A percentile compares a stretch with the other conserved stretches of the same genome.
These are phyloP conservation scores for Yponomeuta plumbellus DNA, from an alignment of 2,888 invertebrate species.

Conservation along the genomic window DNA sequence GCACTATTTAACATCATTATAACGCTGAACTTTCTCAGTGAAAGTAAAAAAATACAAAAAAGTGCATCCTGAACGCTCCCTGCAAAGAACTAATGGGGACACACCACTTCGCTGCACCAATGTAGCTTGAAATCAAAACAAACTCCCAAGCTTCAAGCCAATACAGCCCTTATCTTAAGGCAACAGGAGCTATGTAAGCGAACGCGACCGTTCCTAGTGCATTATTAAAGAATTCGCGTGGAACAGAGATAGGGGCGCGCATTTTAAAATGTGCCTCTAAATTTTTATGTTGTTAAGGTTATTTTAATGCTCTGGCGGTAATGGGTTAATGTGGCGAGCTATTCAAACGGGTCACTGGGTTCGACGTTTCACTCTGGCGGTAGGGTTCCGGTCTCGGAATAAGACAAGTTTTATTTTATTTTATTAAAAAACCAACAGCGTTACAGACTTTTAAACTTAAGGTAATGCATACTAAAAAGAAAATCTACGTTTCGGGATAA, in stretches of 20 bases:
- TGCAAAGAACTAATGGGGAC: neutral
- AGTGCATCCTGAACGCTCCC: neutral
- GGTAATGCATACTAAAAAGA: no score
- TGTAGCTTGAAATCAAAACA: neutral
- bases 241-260: neutral
- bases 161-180: neutral
- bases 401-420: no score
- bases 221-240: neutral
- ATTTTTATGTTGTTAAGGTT: constrained; percentile 2
- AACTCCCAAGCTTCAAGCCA: neutral
- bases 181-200: neutral
- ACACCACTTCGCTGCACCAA: neutral
- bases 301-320: neutral
- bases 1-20: neutral
- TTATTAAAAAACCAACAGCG: no score
- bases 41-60: neutral
- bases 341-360: neutral
- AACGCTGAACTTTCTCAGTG: neutral
- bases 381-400: no score
- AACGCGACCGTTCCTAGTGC: neutral
- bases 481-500: no score
- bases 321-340: neutral
- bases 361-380: neutral
- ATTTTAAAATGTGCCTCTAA: neutral
- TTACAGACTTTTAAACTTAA: no score